Conservation (phyloP, 2,888 invertebrate species). For the Phengaris arion region DNA sequence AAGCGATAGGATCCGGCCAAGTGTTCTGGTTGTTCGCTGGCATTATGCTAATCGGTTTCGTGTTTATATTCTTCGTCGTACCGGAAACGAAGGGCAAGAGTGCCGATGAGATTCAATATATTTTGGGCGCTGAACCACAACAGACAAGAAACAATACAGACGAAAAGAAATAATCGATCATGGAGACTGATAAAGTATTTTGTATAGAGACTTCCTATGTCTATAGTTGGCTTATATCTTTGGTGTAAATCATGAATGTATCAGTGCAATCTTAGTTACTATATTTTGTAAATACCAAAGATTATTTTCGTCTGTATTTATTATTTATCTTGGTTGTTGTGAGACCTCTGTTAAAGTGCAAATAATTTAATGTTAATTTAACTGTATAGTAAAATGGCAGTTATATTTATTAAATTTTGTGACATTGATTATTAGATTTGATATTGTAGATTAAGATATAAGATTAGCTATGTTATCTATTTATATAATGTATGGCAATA, state of each 20-base stretch:
- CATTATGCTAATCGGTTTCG: constrained; percentile 81
- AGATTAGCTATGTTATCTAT: constrained; percentile 29
- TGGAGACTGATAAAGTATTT: constrained; percentile 62
- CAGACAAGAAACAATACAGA: constrained; percentile 45
- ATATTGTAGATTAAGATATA: constrained; percentile 34
- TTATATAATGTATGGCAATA: constrained; percentile 7
- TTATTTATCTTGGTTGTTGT: constrained; percentile 38
- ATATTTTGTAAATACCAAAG: constrained; percentile 57
- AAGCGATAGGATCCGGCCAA: constrained; percentile 78
- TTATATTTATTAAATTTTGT: constrained; percentile 26
- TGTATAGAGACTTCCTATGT: constrained; percentile 45
- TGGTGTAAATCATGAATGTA: constrained; percentile 43
- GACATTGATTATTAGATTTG: constrained; percentile 25
- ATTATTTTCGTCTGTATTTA: constrained; percentile 43
- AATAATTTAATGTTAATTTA: constrained; percentile 36
- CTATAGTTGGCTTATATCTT: constrained; percentile 43
- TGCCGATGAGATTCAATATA: constrained; percentile 81
- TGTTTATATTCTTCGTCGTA: constrained; percentile 84
- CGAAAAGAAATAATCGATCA: constrained; percentile 57
- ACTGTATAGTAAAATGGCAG: constrained; percentile 27
- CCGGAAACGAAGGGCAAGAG: constrained; percentile 86
- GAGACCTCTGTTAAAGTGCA: constrained; percentile 35
- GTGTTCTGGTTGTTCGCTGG: constrained; percentile 88
- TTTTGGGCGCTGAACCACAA: constrained; percentile 64
- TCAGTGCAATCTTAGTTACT: constrained; percentile 47